Base-by-base conservation (phyloP, 1,140 invertebrate genomes). In the Parasteatoda tepidariorum region DNA sequence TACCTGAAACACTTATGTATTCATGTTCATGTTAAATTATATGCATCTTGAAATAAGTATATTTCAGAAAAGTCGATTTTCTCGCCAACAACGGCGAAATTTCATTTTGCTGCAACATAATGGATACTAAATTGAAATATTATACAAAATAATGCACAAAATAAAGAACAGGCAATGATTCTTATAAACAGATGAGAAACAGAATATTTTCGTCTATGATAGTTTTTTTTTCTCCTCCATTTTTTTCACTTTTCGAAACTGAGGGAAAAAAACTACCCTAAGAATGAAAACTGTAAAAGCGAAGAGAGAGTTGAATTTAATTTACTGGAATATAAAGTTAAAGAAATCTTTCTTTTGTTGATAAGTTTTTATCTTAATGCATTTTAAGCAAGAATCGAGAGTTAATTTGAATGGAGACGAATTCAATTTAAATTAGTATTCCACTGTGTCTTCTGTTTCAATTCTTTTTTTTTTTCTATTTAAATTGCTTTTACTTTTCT, bases 101-200 rank as follows among this genome's bases (percentile, higher is more conserved):
- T 9, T 59, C n/a, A 7, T 59, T 11, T 31, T 13, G 26, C 13
- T 13, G 26, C 62, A 7, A 33, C 62, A 28, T 64, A 64, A 64
- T 64, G 62, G 66, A n/a, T n/a, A 22, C 22, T 30, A 76, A 64
- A 76, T 62, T 26, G 74, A 64, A 64, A 48, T 76, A 76, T 76
- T 76, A 76, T 76, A 66, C 74, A 64, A 76, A 76, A 76, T 76
- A 76, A 76, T 76, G 18, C 57, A 48, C 26, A 30, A n/a, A 34
- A 76, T 76, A 64, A 54, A 64, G 31, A 15, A 22, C 11, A n/a
- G 24, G 11, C 38, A 48, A 48, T 48, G 38, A 48, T 48, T 48
- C 18, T 48, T 48, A 9, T 18, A 4, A 48, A 13, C 38, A 48
- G 38, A 48, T 48, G 9, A 13, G 18, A 48, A 4, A 4, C 38